Base-by-base conservation (phyloP, 2,797 vertebrate species). In the Oreochromis mossambicus region DNA sequence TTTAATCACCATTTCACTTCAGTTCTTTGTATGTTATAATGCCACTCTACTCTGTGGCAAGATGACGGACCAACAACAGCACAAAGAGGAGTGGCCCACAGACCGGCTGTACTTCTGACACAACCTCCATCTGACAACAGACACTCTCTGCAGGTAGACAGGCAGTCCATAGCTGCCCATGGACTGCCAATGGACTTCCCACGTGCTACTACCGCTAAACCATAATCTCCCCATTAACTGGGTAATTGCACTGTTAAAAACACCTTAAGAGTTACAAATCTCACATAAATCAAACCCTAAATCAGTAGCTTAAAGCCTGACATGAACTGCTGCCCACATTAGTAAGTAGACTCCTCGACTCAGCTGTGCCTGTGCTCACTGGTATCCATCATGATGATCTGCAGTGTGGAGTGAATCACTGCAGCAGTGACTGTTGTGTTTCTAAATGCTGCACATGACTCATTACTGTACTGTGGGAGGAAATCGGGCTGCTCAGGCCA, bases 371-470 rank as follows among this genome's bases (percentile, higher is more conserved):
- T 77, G 81, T 78, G 83, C 85, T 88, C 81, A 82, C 54, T 81
- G 15, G 61, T 84, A 73, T 83, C 86, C 84, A 82, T 83, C 63
- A 54, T 80, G 78, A 88, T 86, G 86, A 94, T 92, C 91, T 90
- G 87, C 86, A 77, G 52, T 58, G 79, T 83, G 77, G 68, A 86
- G 87, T 92, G 91, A 93, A 83, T 93, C 91, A 91, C 80, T 56
- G 84, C 78, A 83, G 73, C 58, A 76, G 77, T 66, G 84, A 87
- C 85, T 61, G 85, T 34, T 88, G 86, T 70, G 81, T 83, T 75
- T 87, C 75, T 86, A 88, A 92, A 89, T 80, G 85, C 76, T 91
- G 83, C 73, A 61, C 83, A 87, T 91, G 90, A 95, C 84, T 95
- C 92, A 92, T 54, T 81, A 52, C 80, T 58, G 56, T 70, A 82